Conservation (phyloP, 2,888 invertebrate species). For the Nesidiocoris tenuis region DNA sequence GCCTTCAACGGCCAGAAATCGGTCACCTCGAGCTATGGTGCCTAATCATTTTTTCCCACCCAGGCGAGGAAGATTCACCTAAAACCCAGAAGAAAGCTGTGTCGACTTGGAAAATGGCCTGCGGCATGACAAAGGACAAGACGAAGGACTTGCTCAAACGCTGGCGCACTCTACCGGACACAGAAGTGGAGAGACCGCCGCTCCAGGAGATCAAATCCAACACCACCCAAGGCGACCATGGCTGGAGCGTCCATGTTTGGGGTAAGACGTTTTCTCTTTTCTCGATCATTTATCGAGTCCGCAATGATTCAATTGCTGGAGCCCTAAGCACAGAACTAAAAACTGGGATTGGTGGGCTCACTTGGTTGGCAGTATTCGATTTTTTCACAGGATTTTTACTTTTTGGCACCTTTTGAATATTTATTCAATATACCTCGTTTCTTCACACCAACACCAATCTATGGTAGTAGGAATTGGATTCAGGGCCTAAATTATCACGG, state of each 20-base stretch:
- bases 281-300: too few relatives aligned
- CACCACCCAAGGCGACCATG: conserved; percentile 58
- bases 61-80: conserved; percentile 53
- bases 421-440: too few relatives aligned
- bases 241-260: conserved; percentile 79
- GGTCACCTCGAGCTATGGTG: too few relatives aligned
- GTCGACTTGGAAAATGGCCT: conserved; percentile 72
- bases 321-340: not conserved
- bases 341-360: not conserved
- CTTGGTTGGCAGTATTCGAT: not conserved
- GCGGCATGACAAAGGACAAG: conserved; percentile 72
- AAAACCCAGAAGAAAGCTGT: conserved; percentile 70
- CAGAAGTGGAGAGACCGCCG: conserved; percentile 51
- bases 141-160: conserved; percentile 71
- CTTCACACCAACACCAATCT: too few relatives aligned
- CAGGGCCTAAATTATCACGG: too few relatives aligned
- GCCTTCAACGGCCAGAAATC: not conserved
- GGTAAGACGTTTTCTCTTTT: conserved; percentile 56
- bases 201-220: conserved; percentile 30
- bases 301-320: too few relatives aligned
- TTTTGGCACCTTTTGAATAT: too few relatives aligned
- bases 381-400: not conserved
- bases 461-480: too few relatives aligned
- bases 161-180: conserved; percentile 67
- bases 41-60: not conserved